These are phyloP conservation scores for Lordiphosa clarofinis DNA, from an alignment of 1,140 invertebrate genomes.

Conservation along the genomic window DNA sequence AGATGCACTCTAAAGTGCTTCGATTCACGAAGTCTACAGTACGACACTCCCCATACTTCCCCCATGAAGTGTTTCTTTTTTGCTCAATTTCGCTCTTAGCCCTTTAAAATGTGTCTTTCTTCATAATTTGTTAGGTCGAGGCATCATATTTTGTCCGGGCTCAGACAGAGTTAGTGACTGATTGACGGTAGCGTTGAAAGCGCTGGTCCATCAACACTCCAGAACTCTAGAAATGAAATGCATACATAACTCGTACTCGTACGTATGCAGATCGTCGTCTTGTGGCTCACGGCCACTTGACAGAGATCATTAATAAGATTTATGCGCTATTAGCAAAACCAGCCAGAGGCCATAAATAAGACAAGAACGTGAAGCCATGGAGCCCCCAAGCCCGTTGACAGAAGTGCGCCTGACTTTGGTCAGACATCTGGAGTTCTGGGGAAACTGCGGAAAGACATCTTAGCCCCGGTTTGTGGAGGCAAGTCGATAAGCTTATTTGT, in stretches of 20 bases:
- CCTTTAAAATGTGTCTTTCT: too few relatives aligned
- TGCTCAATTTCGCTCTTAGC: too few relatives aligned
- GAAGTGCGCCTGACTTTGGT: too few relatives aligned
- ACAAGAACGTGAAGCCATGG: slow-evolving; percentile 39
- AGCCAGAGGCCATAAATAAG: slow-evolving; percentile 70
- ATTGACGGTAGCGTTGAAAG: slow-evolving; percentile 69
- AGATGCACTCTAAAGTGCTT: slow-evolving; percentile 14
- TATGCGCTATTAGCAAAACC: slow-evolving; percentile 75
- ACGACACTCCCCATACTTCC: too few relatives aligned
- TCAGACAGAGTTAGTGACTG: slow-evolving; percentile 23
- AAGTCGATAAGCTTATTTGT: too few relatives aligned
- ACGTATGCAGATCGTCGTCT: slow-evolving; percentile 35
- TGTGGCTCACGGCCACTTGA: slow-evolving; percentile 60
- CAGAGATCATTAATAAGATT: slow-evolving; percentile 79
- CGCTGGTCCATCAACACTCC: slow-evolving; percentile 53
- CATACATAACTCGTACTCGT: neutral
- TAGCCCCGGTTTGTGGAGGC: too few relatives aligned
- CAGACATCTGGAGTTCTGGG: too few relatives aligned
- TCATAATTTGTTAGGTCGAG: slow-evolving; percentile 1
- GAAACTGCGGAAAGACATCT: too few relatives aligned
- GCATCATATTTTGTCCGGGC: slow-evolving; percentile 1
- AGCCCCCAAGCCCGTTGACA: too few relatives aligned
- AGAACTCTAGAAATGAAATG: slow-evolving; percentile 32
- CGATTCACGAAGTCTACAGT: too few relatives aligned
- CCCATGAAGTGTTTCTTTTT: too few relatives aligned